These are phyloP conservation scores for Coenonympha glycerion DNA, from an alignment of 2,888 invertebrate species.

Conservation along the genomic window DNA sequence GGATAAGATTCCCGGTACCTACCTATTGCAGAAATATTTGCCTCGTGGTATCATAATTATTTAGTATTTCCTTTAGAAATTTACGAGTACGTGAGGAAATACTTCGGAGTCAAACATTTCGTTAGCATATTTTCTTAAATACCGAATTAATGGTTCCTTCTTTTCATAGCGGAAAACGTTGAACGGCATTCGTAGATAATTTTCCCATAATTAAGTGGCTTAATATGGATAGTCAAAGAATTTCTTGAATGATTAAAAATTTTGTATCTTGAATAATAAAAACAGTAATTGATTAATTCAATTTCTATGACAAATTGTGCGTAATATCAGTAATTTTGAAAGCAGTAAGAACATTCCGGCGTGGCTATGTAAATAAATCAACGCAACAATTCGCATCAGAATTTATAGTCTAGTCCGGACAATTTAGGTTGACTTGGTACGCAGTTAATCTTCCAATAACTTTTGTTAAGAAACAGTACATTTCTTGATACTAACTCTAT, in stretches of 20 bases:
- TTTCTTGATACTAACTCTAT: neutral
- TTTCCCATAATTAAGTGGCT: neutral
- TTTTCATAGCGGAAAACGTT: neutral
- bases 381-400: neutral
- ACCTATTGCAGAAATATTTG: conserved; percentile 9
- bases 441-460: neutral
- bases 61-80: conserved; percentile 8
- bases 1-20: conserved; percentile 11
- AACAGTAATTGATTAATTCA: neutral
- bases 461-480: neutral
- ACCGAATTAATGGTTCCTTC: neutral
- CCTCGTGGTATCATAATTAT: neutral
- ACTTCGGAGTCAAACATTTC: neutral
- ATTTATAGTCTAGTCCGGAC: neutral
- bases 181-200: neutral
- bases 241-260: neutral
- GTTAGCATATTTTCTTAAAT: conserved; percentile 13
- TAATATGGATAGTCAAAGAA: neutral
- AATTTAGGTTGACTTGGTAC: neutral
- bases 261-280: neutral
- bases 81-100: neutral
- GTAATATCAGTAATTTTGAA: neutral
- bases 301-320: neutral
- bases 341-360: neutral
- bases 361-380: neutral